These are phyloP conservation scores for Porites evermanni DNA, from an alignment of 92 coral and sea anemone species.

Conservation along the genomic window DNA sequence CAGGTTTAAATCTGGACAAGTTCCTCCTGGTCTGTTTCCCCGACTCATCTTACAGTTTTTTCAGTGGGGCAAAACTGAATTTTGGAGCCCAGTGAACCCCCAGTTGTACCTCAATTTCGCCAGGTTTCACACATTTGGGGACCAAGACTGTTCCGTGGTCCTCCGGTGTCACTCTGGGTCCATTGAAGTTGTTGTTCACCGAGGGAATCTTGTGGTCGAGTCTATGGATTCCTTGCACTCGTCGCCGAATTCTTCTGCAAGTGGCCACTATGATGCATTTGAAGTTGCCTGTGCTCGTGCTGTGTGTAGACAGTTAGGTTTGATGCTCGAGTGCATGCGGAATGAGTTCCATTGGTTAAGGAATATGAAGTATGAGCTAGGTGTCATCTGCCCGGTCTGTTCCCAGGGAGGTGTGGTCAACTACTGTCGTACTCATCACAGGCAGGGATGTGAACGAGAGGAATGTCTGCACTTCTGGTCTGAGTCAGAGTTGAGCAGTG, in stretches of 20 bases:
- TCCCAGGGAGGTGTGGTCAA: constrained; percentile 21
- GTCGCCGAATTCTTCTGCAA: background rate
- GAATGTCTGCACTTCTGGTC: constrained; percentile 54
- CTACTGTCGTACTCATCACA: constrained; percentile 29
- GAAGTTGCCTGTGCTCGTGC: constrained; percentile 23
- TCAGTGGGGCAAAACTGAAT: constrained; percentile 40
- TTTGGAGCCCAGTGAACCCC: constrained; percentile 25
- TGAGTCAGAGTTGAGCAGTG: constrained; percentile 28
- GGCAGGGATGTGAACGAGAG: constrained; percentile 25
- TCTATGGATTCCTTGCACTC: background rate
- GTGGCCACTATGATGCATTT: background rate
- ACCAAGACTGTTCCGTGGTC: constrained; percentile 36
- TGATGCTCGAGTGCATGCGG: constrained; percentile 53
- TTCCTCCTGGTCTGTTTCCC: constrained; percentile 55
- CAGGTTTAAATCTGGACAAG: constrained; percentile 40
- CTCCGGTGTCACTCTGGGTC: constrained; percentile 34
- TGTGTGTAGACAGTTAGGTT: constrained; percentile 27
- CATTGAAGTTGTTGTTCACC: constrained; percentile 36
- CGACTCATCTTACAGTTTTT: constrained; percentile 51
- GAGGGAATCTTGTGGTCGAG: background rate
- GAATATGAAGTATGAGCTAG: constrained; percentile 12
- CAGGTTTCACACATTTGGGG: constrained; percentile 37
- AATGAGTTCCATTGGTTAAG: constrained; percentile 57
- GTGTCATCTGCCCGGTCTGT: constrained; percentile 62
- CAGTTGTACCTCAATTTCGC: constrained; percentile 44